Base-by-base conservation (phyloP, 2,113 vertebrate genomes). In the Amblyornis subalaris region DNA sequence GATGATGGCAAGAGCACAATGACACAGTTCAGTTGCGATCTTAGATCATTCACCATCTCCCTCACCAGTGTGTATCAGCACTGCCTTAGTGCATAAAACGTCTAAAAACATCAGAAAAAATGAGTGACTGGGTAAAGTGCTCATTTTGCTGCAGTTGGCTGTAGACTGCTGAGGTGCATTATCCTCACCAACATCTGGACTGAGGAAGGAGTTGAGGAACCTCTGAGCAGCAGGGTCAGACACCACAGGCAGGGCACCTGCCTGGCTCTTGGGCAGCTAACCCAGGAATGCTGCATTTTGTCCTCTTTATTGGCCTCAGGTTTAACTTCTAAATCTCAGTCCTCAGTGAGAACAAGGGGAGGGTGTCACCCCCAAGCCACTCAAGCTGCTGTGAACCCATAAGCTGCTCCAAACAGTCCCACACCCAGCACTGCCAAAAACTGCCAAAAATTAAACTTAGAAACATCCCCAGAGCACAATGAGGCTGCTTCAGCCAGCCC, bases 361-460 rank as follows among this genome's bases (percentile, higher is more conserved):
- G 65, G 60, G 35, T 42, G 84, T 54, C 80, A 83, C 47, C 80
- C 60, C 45, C 21, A 70, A 94, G 35, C 79, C 80, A 50, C 38
- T 81, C 88, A 77, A 82, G 61, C 74, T 64, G 95, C 88, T 75
- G 6, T 91, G 89, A 92, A 92, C 58, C 76, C 77, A 7, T 91
- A 85, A 96, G 75, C 91, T 65, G 89, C 91, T 92, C 48, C 22
- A 8, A 86, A 77, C 80, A 87, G 62, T 22, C 78, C 65, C 88
- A 85, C 58, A 40, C 60, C 51, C 90, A 55, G 82, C 55, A 77
- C 82, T 65, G 31, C 19, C 4, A 58, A 44, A 72, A 91, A 81
- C 67, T 77, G 88, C 85, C 85, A 93, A 66, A 90, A 93, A 40
- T 38, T 51, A 14, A 47, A n/a, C 24, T 51, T 4, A 42, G 62